Base-by-base conservation (phyloP, 2,113 vertebrate species). In the Tychaedon coryphoeus region DNA sequence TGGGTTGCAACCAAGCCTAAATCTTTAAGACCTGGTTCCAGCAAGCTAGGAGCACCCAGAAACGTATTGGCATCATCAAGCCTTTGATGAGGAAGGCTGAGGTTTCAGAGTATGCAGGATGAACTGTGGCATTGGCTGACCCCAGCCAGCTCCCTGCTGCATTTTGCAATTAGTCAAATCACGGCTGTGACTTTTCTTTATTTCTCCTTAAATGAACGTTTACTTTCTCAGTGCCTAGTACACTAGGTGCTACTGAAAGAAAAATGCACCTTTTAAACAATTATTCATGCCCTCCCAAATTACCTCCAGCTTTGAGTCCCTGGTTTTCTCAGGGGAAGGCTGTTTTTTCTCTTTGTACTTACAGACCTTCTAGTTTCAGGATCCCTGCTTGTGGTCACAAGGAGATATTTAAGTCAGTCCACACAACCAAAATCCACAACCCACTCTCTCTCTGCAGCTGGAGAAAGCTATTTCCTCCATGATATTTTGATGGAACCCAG, bases 401-500 rank as follows among this genome's bases (percentile, higher is more conserved):
- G 10, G 17, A 79, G 6, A 45, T 7, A 22, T 15, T 45, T 58
- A 22, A 50, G 18, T 77, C 42, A 58, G 8, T 5, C 19, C 56
- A 19, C 8, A 6, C 10, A 19, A 9, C 9, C 0, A 1, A 43
- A 67, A 20, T 9, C 10, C 20, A 20, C 10, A 51, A 76, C 6
- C 25, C 18, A 38, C 10, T 26, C 31, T 79, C 14, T 9, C 13
- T 42, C 25, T 51, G 42, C 36, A 47, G 7, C 31, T 57, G 14
- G 36, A 72, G 40, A 79, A 76, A 65, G 14, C 4, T 23, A 2
- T 72, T 69, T 90, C 19, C 61, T 71, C 24, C 0, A 0, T 28
- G 15, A 45, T 43, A 33, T 4, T 62, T 62, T 14, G n/a, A 22
- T 60, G 34, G 42, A 86, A 48, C 5, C 42, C 4, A 10, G 12